Percentiles rank a stretch among this genome's conserved stretches.
phyloP scores from a whole-genome alignment of 2,888 invertebrate species.

The Zeuzera pyrina region DNA sequence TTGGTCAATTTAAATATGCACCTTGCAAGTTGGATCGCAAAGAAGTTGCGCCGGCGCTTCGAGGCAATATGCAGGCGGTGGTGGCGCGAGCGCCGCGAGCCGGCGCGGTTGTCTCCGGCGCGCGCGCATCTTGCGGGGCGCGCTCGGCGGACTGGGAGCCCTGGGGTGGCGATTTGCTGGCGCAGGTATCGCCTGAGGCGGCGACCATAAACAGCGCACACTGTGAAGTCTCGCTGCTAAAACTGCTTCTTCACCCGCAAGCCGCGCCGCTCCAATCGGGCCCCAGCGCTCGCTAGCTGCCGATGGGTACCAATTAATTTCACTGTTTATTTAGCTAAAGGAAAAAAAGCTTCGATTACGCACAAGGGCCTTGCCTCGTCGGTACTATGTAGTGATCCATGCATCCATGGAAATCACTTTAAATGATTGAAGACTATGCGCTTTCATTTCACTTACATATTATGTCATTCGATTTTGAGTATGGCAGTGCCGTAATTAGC shows the following conservation, averaged over 20 bases:
- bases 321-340: too few relatives aligned
- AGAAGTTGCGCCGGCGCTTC: slow-evolving; percentile 50
- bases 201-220: slow-evolving; percentile 40
- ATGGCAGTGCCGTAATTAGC: too few relatives aligned
- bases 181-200: slow-evolving; percentile 12
- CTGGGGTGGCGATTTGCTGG: slow-evolving; percentile 20
- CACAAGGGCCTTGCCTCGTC: too few relatives aligned
- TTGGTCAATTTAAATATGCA: slow-evolving; percentile 14
- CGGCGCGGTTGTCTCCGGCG: slow-evolving; percentile 50
- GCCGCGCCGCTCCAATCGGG: slow-evolving; percentile 41
- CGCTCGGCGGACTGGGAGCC: slow-evolving; percentile 38
- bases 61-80: slow-evolving; percentile 47
- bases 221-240: slow-evolving; percentile 43
- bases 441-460: too few relatives aligned
- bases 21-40: slow-evolving; percentile 60
- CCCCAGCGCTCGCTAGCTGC: slow-evolving; percentile 70
- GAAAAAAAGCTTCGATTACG: too few relatives aligned
- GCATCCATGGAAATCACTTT: too few relatives aligned
- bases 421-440: too few relatives aligned
- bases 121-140: slow-evolving; percentile 52
- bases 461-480: too few relatives aligned
- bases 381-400: too few relatives aligned
- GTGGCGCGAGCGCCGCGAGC: slow-evolving; percentile 35
- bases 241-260: slow-evolving; percentile 38
- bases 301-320: slow-evolving; percentile 58